Conservation (phyloP, 1,140 invertebrate genomes). For the Luehdorfia chinensis region DNA sequence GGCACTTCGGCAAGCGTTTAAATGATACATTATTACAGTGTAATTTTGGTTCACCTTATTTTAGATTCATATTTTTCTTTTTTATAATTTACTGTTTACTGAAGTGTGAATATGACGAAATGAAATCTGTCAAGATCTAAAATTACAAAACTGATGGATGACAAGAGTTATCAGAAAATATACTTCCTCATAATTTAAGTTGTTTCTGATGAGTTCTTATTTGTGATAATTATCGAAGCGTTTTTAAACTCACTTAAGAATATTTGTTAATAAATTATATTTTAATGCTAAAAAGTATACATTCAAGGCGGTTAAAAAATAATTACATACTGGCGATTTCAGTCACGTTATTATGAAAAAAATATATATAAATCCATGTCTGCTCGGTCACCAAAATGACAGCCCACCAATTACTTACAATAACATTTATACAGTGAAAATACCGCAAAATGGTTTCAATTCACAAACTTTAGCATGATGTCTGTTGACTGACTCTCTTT, state of each 20-base stretch:
- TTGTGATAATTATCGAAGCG: no score
- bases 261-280: no score
- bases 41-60: not conserved
- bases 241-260: not conserved
- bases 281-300: no score
- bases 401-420: not conserved
- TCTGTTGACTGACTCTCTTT: not conserved
- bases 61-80: not conserved
- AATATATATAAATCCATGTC: not conserved
- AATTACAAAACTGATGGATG: not conserved
- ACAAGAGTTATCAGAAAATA: no score
- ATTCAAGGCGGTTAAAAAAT: no score
- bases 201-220: no score
- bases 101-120: not conserved
- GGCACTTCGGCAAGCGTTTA: not conserved
- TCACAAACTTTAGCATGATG: conserved; percentile 4
- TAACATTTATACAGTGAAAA: not conserved
- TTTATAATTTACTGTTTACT: conserved; percentile 1
- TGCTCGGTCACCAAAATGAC: not conserved
- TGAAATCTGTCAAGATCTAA: conserved; percentile 4
- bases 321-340: not conserved
- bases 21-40: conserved; percentile 1
- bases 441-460: not conserved
- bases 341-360: not conserved
- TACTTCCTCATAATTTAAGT: no score